A percentile compares a stretch with the other conserved stretches of the same genome.
Conservation (phyloP, 2,113 vertebrate species). For the Corythoichthys haematopterus region DNA sequence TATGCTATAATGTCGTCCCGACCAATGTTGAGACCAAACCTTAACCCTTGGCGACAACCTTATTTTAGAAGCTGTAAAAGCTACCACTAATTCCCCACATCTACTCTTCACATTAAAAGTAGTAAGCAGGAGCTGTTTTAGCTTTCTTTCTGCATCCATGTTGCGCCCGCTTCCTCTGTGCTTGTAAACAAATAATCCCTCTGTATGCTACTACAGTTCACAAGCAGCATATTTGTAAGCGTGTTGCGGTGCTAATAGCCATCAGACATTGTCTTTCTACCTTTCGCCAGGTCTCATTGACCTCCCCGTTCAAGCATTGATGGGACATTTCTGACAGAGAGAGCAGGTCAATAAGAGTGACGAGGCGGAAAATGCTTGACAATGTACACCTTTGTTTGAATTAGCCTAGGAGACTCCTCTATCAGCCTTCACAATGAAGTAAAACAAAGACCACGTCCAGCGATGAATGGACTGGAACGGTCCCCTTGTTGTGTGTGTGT, state of each 20-base stretch:
- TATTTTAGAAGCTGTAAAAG: no score
- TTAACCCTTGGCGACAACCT: no score
- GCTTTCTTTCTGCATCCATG: no score
- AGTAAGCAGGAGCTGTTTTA: no score
- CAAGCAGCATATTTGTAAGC: constrained; percentile 2
- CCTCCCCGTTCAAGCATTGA: constrained; percentile 35
- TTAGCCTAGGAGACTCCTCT: constrained; percentile 29
- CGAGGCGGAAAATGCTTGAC: constrained; percentile 32
- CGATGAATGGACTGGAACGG: constrained; percentile 1
- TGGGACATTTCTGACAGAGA: constrained; percentile 22
- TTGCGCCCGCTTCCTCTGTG: no score
- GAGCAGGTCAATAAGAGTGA: constrained; percentile 39
- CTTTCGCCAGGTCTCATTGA: constrained; percentile 17
- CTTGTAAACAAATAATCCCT: no score
- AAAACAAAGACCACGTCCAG: constrained; percentile 11
- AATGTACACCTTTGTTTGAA: constrained; percentile 45
- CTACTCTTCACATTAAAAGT: no score
- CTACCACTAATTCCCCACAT: no score
- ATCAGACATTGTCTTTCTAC: constrained; percentile 14
- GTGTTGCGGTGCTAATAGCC: constrained; percentile 4
- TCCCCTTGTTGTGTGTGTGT: not conserved
- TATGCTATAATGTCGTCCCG: no score
- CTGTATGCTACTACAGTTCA: not conserved
- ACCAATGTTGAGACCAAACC: no score
- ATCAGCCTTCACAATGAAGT: constrained; percentile 39